Conservation (phyloP, 1,140 invertebrate genomes). For the Drosophila grimshawi region DNA sequence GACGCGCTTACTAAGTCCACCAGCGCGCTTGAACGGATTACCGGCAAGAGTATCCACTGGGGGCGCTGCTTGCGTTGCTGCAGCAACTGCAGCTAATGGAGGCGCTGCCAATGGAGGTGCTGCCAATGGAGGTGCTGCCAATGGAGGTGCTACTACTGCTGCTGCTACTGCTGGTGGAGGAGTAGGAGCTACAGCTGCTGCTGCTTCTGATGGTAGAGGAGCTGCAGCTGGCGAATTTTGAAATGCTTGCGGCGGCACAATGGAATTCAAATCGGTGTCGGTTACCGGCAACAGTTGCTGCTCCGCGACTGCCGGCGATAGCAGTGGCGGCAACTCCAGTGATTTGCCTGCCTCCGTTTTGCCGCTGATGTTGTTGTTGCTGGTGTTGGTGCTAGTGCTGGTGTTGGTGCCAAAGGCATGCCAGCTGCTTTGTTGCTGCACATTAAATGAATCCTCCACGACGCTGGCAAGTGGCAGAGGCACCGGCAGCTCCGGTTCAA, state of each 20-base stretch:
- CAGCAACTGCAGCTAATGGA: conserved; percentile 4
- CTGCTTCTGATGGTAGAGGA: conserved; percentile 43
- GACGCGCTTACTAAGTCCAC: conserved; percentile 79
- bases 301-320: conserved; percentile 25
- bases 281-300: conserved; percentile 28
- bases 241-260: conserved; percentile 73
- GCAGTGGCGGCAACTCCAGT: conserved; percentile 40
- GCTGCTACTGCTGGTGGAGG: conserved; percentile 21
- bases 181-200: conserved; percentile 2
- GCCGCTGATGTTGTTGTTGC: conserved; percentile 27
- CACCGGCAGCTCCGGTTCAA: conserved; percentile 5
- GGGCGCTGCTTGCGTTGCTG: background rate
- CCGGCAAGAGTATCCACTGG: conserved; percentile 23
- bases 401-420: conserved; percentile 52
- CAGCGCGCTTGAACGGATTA: conserved; percentile 84
- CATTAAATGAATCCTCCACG: conserved; percentile 82
- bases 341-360: conserved; percentile 19
- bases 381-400: conserved; percentile 38
- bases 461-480: conserved; percentile 17
- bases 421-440: conserved; percentile 83
- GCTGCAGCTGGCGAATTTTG: conserved; percentile 62
- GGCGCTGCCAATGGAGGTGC: background rate
- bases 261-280: conserved; percentile 62
- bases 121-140: conserved; percentile 21
- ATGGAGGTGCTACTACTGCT: background rate